Conservation (phyloP, 64 coral and sea anemone species). For the Porites lutea region DNA sequence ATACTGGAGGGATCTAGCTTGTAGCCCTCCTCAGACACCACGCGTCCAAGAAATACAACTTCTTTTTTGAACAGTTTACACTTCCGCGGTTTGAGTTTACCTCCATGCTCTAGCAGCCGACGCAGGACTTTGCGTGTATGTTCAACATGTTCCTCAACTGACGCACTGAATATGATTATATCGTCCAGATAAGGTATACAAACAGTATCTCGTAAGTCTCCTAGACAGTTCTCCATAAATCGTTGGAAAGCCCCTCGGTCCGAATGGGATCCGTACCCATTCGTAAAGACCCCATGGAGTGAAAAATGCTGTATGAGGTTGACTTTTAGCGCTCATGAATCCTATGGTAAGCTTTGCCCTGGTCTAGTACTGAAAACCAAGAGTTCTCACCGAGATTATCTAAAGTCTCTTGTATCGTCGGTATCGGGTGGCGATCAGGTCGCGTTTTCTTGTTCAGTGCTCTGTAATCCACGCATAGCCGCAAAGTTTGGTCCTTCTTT, state of each 20-base stretch:
- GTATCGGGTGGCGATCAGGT: conserved; percentile 53
- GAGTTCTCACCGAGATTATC: conserved; percentile 68
- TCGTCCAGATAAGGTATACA: conserved; percentile 80
- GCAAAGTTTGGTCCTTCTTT: conserved; percentile 65
- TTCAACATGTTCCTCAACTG: conserved; percentile 64
- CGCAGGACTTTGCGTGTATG: conserved; percentile 52
- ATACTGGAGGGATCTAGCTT: conserved; percentile 54
- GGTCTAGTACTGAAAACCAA: conserved; percentile 58
- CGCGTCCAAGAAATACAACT: conserved; percentile 62
- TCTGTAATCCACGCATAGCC: conserved; percentile 64
- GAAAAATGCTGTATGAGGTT: conserved; percentile 70
- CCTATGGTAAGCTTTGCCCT: conserved; percentile 72
- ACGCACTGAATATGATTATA: conserved; percentile 71
- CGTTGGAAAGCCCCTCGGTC: conserved; percentile 52
- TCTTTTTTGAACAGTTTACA: conserved; percentile 65
- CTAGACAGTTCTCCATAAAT: conserved; percentile 75
- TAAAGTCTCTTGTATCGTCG: conserved; percentile 59
- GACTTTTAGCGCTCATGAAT: conserved; percentile 47
- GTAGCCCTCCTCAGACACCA: conserved; percentile 67
- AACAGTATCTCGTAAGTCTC: conserved; percentile 45
- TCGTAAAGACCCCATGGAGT: conserved; percentile 79
- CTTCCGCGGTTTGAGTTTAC: conserved; percentile 70
- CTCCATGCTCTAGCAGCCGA: conserved; percentile 47
- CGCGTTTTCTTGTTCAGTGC: conserved; percentile 62
- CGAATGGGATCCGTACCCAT: conserved; percentile 74